Evolutionary conservation across 2,888 invertebrate genomes (phyloP), one percentile per base, ranked within the genome.

Genomic region (Cantharis nigra): DNA sequence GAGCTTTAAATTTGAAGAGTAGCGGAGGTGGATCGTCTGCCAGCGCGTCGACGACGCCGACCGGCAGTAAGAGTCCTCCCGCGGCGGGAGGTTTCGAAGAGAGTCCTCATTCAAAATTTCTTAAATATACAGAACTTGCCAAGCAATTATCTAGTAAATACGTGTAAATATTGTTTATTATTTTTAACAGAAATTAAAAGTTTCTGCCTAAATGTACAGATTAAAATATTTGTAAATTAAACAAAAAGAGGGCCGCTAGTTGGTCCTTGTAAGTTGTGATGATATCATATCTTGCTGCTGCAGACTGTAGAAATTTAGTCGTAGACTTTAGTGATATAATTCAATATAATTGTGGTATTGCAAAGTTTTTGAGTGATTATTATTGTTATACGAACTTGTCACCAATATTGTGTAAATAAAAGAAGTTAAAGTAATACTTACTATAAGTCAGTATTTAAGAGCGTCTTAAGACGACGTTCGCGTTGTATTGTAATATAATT

Each of bases 121-220:
- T 98, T 84, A 98, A 98, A 91, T 98, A 98, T 91, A 98, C 98
- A 88, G 98, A 98, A 91, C 93, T 98, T 90, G 98, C 98, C 86
- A 98, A 98, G 90, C 98, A 98, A 91, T 91, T 98, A 89, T 98
- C 98, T 88, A 97, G 97, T 91, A 98, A 98, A 91, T 97, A 97
- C 91, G 95, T 96, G 92, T 96, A 94, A 79, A 78, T 76, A 76
- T 26, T 70, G 49, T 69, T 65, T 67, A 86, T 85, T 87, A 26
- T 67, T 67, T 33, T 72, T 26, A 20, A 20, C 20, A 49, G 26
- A n/a, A 26, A 67, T 74, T 71, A 75, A 79, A 75, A 75, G 76
- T 79, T 79, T 77, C 77, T 79, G 74, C 75, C 78, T 76, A 67
- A 71, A 72, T 76, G 77, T 76, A 79, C 76, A 79, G 77, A 79